phyloP scores from a whole-genome alignment of 2,113 vertebrate genomes.

The Microtus oregoni region DNA sequence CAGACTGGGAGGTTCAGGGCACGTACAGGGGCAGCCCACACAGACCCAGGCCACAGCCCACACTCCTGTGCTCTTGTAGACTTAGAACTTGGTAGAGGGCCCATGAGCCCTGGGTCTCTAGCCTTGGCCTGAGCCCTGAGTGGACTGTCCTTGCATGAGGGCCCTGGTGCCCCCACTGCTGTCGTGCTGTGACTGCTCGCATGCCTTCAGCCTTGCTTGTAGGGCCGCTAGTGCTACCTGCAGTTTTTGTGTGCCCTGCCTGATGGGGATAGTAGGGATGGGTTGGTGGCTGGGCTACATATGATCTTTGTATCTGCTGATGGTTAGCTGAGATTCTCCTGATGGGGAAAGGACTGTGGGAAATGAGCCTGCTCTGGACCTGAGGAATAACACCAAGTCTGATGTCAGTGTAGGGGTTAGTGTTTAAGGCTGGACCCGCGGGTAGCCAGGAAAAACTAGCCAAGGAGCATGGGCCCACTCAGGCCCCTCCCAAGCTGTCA shows the following conservation, averaged over 20 bases:
- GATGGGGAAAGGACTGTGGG: background rate
- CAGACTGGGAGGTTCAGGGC: conserved; percentile 70
- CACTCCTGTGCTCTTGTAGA: too few relatives aligned
- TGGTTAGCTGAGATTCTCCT: background rate
- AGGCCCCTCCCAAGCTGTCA: background rate
- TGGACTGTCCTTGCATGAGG: conserved; percentile 55
- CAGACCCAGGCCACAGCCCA: background rate
- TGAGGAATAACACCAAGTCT: background rate
- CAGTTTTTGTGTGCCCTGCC: background rate
- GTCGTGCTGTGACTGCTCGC: conserved; percentile 55
- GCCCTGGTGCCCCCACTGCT: conserved; percentile 7
- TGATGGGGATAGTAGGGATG: background rate
- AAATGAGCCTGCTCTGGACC: background rate
- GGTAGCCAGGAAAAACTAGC: background rate
- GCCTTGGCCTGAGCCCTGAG: background rate
- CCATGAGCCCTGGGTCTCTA: background rate
- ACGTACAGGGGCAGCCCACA: conserved; percentile 43
- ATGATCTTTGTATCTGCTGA: background rate
- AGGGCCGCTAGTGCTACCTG: conserved; percentile 52
- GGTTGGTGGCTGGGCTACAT: background rate
- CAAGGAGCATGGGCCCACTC: background rate
- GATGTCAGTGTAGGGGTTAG: background rate
- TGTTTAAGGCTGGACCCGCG: background rate
- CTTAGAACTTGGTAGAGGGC: too few relatives aligned
- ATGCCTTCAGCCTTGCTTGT: conserved; percentile 60